Base-by-base conservation (phyloP, 2,797 vertebrate species). In the Silurus aristotelis region DNA sequence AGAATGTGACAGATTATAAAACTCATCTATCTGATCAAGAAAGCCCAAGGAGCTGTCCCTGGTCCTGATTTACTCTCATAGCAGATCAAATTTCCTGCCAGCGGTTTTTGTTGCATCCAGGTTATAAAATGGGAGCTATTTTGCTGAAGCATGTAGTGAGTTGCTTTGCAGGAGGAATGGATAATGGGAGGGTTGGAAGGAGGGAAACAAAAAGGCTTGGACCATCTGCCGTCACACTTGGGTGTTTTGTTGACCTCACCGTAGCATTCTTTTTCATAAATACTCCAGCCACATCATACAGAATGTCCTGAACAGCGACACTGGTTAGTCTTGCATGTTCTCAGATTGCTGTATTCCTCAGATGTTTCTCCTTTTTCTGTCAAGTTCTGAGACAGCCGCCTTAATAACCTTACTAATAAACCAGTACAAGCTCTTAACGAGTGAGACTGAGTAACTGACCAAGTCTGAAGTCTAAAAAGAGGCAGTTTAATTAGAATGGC, bases 41-140 rank as follows among this genome's bases (percentile, higher is more conserved):
- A 52, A 12, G n/a, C 79, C 46, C 0, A 46, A 52, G 38, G 84
- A 60, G 83, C 89, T 85, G 91, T 90, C 94, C 93, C 90, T 93
- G 93, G 89, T 90, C 78, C 91, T 92, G 94, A 94, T 95, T 93
- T 92, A 93, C 89, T 81, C 70, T 72, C n/a, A 5, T 15, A 84
- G 85, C 72, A 77, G 87, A 84, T 93, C 90, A 73, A 91, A 38
- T 92, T 91, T 84, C 84, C 87, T 25, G 48, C 84, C 86, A 87
- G 85, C 92, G 91, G 93, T 94, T 83, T 83, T n/a, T 79, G 86
- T 83, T 87, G 85, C 85, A 56, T 5, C 85, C 93, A 91, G 91
- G 93, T 93, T 93, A 89, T 63, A 56, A 58, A 71, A 43, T 63
- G 60, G 85, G 79, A 87, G 86, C 87, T 80, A 88, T 90, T 89